These are phyloP conservation scores for Okapia johnstoni DNA, from an alignment of 2,113 vertebrate genomes.

Conservation along the genomic window DNA sequence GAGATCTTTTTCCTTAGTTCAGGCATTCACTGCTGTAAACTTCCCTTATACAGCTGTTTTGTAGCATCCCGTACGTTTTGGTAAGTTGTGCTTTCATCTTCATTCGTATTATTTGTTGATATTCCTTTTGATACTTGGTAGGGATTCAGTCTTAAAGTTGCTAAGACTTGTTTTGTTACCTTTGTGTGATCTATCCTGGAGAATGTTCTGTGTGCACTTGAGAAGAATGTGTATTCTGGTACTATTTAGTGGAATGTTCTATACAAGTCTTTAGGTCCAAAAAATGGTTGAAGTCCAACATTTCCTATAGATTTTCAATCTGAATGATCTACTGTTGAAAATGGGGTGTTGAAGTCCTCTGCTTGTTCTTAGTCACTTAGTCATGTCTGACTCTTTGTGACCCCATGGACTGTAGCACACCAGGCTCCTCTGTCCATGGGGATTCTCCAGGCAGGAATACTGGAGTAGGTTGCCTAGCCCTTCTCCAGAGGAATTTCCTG, in stretches of 20 bases:
- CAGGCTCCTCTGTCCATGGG: background rate
- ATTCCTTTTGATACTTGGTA: background rate
- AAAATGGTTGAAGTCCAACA: background rate
- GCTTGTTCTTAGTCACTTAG: background rate
- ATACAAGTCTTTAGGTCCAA: background rate
- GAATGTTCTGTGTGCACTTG: background rate
- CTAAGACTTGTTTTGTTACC: background rate
- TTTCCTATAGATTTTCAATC: background rate
- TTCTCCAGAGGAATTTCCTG: background rate
- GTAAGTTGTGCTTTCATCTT: background rate
- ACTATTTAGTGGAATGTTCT: background rate
- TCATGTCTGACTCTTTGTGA: background rate
- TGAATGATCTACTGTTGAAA: background rate
- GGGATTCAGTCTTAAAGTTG: background rate
- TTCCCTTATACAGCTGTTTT: background rate
- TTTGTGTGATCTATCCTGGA: background rate
- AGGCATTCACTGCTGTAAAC: background rate
- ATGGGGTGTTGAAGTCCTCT: background rate
- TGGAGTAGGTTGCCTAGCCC: background rate
- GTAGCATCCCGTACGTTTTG: background rate
- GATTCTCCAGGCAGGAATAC: background rate
- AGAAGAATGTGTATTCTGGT: background rate
- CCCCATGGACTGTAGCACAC: background rate
- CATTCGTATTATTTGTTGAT: background rate
- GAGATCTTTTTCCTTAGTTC: background rate